Evolutionary conservation across 2,888 invertebrate species (phyloP).

Genomic region (Napeogenes inachia): DNA sequence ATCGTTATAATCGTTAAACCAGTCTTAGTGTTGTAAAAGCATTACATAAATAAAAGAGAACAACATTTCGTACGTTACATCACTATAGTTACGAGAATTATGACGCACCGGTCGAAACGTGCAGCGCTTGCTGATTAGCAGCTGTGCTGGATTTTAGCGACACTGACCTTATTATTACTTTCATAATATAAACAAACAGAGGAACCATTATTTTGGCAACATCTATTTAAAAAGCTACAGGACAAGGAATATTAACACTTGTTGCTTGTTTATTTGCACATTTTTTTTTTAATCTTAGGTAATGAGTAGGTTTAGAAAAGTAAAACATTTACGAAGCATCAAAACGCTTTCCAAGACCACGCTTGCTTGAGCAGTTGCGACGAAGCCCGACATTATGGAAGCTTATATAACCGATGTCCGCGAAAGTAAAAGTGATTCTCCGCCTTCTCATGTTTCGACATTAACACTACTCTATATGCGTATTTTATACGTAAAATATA

Average conservation of each 20-base stretch:
- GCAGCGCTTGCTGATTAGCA: conserved; percentile 49
- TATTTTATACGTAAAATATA: conserved; percentile 17
- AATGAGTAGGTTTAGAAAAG: conserved; percentile 14
- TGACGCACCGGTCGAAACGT: conserved; percentile 60
- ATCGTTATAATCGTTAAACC: conserved; percentile 5
- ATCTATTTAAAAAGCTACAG: too few relatives aligned
- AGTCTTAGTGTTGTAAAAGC: conserved; percentile 41
- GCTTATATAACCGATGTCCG: conserved; percentile 66
- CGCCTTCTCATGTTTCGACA: conserved; percentile 63
- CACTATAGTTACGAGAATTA: conserved; percentile 54
- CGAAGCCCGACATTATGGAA: conserved; percentile 59
- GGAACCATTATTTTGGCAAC: conserved; percentile 37
- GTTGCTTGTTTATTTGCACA: too few relatives aligned
- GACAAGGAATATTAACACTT: too few relatives aligned
- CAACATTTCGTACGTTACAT: conserved; percentile 56
- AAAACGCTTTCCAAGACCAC: conserved; percentile 65
- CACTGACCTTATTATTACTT: conserved; percentile 65
- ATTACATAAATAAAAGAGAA: conserved; percentile 40
- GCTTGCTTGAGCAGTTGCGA: conserved; percentile 46
- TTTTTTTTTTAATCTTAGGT: conserved; percentile 2
- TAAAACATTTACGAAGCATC: conserved; percentile 35
- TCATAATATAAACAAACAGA: conserved; percentile 61
- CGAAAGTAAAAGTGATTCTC: conserved; percentile 76
- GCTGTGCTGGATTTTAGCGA: conserved; percentile 59
- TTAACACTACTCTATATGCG: conserved; percentile 38